These are phyloP conservation scores for Chalcosyrphus nemorum DNA, from an alignment of 2,888 invertebrate species.

Conservation along the genomic window DNA sequence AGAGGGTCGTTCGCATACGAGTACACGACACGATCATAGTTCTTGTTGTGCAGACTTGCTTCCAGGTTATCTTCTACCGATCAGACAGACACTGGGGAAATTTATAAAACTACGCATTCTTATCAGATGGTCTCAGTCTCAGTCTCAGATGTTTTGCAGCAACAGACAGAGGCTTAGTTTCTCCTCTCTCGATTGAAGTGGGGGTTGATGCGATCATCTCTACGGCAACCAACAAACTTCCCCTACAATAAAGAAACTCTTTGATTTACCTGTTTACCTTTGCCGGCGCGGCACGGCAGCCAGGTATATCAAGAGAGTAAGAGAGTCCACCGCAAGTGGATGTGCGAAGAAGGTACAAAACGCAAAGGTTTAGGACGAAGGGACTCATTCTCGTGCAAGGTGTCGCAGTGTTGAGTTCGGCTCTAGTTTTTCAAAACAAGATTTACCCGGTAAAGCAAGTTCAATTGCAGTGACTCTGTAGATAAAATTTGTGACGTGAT, in stretches of 20 bases:
- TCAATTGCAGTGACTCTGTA: conserved; percentile 37
- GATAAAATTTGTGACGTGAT: conserved; percentile 62
- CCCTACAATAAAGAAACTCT: conserved; percentile 58
- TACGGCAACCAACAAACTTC: conserved; percentile 47
- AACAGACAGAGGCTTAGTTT: conserved; percentile 14
- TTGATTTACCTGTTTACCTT: conserved; percentile 63
- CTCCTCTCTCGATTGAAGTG: conserved; percentile 40
- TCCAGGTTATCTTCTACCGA: conserved; percentile 31
- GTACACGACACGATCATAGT: background rate
- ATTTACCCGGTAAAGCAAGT: conserved; percentile 35
- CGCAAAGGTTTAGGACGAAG: conserved; percentile 82
- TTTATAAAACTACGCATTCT: conserved; percentile 30
- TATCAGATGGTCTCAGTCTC: conserved; percentile 61
- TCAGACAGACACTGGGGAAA: conserved; percentile 60
- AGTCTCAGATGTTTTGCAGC: conserved; percentile 22
- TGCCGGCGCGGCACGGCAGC: background rate
- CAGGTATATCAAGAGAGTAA: conserved; percentile 60
- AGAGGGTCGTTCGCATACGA: conserved; percentile 48
- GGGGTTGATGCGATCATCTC: conserved; percentile 54
- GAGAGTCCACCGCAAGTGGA: conserved; percentile 69
- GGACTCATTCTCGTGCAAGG: conserved; percentile 84
- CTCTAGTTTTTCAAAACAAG: conserved; percentile 47
- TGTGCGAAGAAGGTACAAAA: conserved; percentile 81
- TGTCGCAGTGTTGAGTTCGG: conserved; percentile 81
- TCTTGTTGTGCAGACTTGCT: conserved; percentile 57